phyloP scores from a whole-genome alignment of 92 coral and sea anemone species.

The Phenganax stokvisi region DNA sequence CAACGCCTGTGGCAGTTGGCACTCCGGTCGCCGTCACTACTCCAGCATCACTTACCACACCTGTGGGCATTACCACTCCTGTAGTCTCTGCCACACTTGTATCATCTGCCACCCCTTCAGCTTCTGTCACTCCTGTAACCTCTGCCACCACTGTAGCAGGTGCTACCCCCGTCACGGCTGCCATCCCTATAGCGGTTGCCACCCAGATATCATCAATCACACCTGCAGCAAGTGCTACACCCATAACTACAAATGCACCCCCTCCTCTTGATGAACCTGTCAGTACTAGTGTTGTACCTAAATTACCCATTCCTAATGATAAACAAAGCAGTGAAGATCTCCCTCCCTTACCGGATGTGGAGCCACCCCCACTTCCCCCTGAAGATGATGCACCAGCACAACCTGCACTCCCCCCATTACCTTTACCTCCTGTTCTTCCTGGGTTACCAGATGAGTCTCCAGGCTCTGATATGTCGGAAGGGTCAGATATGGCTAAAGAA shows the following conservation, averaged over 20 bases:
- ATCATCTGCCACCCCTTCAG: background rate
- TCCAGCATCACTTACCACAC: no score
- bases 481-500: conserved; percentile 54
- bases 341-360: conserved; percentile 81
- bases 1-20: conserved; percentile 40
- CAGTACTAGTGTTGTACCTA: background rate
- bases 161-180: no score
- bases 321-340: conserved; percentile 21
- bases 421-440: conserved; percentile 96
- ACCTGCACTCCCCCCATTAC: conserved; percentile 94
- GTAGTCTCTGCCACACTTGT: no score
- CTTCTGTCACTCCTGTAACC: conserved; percentile 54
- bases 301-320: conserved; percentile 13
- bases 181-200: no score
- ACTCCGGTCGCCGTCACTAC: no score
- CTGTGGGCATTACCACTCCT: no score
- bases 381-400: conserved; percentile 95
- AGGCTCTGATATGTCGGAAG: conserved; percentile 62
- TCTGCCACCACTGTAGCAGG: no score
- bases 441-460: conserved; percentile 93
- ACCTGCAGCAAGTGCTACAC: no score
- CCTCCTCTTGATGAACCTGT: no score
- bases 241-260: no score
- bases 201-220: no score
- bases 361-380: conserved; percentile 98